Evolutionary conservation across 2,797 vertebrate species (phyloP), one percentile per base, ranked within the genome.

Genomic region (Sphenopsis melanotis): DNA sequence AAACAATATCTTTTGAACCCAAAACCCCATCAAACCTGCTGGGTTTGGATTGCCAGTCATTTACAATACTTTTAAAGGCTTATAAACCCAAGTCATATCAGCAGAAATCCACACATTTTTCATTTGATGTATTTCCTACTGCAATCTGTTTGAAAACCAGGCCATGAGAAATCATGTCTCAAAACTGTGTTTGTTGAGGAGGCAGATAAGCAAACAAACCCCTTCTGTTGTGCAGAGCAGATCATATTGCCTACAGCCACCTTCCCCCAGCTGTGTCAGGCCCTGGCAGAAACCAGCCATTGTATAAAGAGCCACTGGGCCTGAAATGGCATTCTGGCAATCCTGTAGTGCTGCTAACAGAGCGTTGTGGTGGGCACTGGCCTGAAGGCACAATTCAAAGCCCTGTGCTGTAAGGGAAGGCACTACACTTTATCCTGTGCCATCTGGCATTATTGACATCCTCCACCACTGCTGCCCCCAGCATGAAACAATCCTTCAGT

Each of bases 401-500:
- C n/a, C 3, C 30, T 29, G 17, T 42, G 12, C 55, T 32, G 2
- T 5, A 2, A 52, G 50, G 9, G 23, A 23, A 64, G 46, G 27
- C 8, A 9, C 7, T n/a, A 1, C 0, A 1, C 27, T 10, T 2
- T 6, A 32, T 37, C 24, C 14, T 41, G 15, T 57, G 47, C 37
- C 11, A 11, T 8, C 29, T 71, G 39, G 23, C 0, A 0, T 32
- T 53, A 29, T 6, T 36, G 63, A 5, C 17, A 22, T 17, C 22
- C 27, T 63, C 22, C 16, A 53, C 8, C 5, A 3, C 18, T 27
- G 50, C 37, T 57, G 23, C 10, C 13, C 27, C 2, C 30, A 16
- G 16, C 2, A 37, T 26, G 46, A 83, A 78, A n/a, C 18, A 18
- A 37, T 12, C 12, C 59, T 55, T 50, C 19, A 15, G 41, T 21